A percentile compares a stretch with the other conserved stretches of the same genome.
phyloP scores from a whole-genome alignment of 2,888 invertebrate species.

The Asteroscopus sphinx region DNA sequence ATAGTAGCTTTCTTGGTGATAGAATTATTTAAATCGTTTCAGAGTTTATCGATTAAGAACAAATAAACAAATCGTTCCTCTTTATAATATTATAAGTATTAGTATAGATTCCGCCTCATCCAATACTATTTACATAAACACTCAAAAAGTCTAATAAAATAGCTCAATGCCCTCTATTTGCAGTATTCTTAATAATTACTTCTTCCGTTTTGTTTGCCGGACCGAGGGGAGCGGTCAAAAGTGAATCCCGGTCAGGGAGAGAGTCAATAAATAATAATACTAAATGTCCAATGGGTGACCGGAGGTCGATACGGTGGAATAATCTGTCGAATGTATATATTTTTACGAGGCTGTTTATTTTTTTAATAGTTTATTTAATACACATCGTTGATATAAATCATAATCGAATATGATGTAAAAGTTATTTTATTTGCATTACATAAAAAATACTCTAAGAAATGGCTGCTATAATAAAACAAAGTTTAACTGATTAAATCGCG shows the following conservation, averaged over 20 bases:
- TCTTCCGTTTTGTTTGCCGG: constrained; percentile 87
- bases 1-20: too few relatives aligned
- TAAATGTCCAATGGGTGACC: constrained; percentile 84
- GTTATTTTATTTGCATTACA: too few relatives aligned
- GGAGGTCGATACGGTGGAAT: constrained; percentile 62
- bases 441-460: too few relatives aligned
- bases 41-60: too few relatives aligned
- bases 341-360: neutral
- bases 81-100: too few relatives aligned
- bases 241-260: constrained; percentile 75
- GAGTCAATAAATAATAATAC: constrained; percentile 89
- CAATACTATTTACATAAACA: constrained; percentile 57
- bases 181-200: constrained; percentile 89
- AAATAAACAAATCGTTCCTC: too few relatives aligned
- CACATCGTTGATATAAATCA: too few relatives aligned
- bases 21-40: too few relatives aligned
- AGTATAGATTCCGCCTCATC: neutral
- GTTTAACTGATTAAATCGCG: too few relatives aligned
- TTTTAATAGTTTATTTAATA: too few relatives aligned
- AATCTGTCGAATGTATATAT: constrained; percentile 44
- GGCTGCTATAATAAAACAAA: too few relatives aligned
- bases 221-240: constrained; percentile 78
- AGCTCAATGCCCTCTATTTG: constrained; percentile 80
- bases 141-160: constrained; percentile 75
- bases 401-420: too few relatives aligned